Percentiles rank a stretch among this genome's conserved stretches.
Evolutionary conservation across 2,797 vertebrate species (phyloP).

Genomic region (Aselliscus stoliczkanus): DNA sequence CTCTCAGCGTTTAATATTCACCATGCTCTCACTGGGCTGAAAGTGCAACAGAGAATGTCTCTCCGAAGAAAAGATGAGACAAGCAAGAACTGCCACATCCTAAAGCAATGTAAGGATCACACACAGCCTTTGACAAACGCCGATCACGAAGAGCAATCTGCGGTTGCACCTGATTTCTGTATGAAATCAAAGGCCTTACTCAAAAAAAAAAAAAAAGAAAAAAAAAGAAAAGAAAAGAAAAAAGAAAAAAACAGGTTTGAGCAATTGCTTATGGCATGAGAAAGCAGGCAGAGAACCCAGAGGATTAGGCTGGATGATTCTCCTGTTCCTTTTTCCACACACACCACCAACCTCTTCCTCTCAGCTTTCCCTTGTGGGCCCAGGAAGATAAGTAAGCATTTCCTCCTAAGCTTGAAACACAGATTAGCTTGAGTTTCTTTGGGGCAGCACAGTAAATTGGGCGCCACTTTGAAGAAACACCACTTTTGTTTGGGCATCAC

Average conservation of each 20-base stretch:
- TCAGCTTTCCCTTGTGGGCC: not conserved
- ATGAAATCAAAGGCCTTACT: not conserved
- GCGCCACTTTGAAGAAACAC: not conserved
- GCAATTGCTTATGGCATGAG: not conserved
- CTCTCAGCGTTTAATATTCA: not conserved
- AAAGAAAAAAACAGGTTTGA: not conserved
- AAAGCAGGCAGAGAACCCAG: not conserved
- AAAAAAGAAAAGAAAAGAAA: too few relatives aligned
- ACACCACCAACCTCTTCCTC: not conserved
- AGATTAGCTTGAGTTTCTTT: slow-evolving; percentile 47
- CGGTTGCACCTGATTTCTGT: not conserved
- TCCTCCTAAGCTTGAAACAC: not conserved
- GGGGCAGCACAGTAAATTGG: slow-evolving; percentile 52
- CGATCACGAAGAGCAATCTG: not conserved
- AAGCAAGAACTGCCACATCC: not conserved
- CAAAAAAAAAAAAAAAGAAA: not conserved
- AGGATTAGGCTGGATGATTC: not conserved
- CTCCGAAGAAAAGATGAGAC: not conserved
- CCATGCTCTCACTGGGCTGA: not conserved
- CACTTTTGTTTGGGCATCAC: not conserved
- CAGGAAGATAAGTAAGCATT: not conserved
- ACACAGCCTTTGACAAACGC: not conserved
- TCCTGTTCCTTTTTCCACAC: not conserved
- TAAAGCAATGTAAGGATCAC: not conserved
- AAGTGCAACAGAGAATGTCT: not conserved